These are phyloP conservation scores for Norana najaformis DNA, from an alignment of 2,888 invertebrate genomes.

Conservation along the genomic window DNA sequence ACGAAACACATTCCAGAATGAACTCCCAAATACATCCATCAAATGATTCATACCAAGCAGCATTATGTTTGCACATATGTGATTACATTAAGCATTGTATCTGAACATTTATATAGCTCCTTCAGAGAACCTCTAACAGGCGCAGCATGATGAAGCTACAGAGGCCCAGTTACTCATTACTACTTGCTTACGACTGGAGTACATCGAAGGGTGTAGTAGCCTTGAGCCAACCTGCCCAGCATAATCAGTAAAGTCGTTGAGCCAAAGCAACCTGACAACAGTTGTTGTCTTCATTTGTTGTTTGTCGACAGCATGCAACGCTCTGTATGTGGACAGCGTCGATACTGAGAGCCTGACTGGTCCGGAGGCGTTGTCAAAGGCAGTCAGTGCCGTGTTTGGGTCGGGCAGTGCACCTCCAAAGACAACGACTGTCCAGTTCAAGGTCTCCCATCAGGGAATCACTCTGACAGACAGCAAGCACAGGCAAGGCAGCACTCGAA, in stretches of 20 bases:
- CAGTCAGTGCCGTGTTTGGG: constrained; percentile 52
- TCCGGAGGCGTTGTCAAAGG: constrained; percentile 79
- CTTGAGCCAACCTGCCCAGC: too few species aligned
- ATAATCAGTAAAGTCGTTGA: background rate
- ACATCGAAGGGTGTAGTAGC: background rate
- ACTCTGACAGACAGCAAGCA: constrained; percentile 94
- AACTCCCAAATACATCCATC: background rate
- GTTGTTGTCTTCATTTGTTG: background rate
- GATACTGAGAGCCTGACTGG: constrained; percentile 96
- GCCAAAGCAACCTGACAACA: background rate
- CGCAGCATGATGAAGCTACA: too few species aligned
- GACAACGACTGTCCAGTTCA: constrained; percentile 79
- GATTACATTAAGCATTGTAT: too few species aligned
- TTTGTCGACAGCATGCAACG: constrained; percentile 80
- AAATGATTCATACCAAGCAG: too few species aligned
- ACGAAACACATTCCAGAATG: too few species aligned
- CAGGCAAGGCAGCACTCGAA: constrained; percentile 63
- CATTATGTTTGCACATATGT: too few species aligned
- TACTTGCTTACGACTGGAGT: too few species aligned
- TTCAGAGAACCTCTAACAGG: too few species aligned
- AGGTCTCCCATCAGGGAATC: constrained; percentile 93
- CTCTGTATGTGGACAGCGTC: constrained; percentile 83
- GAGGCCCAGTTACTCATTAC: too few species aligned
- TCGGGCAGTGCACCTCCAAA: constrained; percentile 36
- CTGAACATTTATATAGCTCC: too few species aligned